Conservation (phyloP, 2,113 vertebrate species). For the Manacus vitellinus region DNA sequence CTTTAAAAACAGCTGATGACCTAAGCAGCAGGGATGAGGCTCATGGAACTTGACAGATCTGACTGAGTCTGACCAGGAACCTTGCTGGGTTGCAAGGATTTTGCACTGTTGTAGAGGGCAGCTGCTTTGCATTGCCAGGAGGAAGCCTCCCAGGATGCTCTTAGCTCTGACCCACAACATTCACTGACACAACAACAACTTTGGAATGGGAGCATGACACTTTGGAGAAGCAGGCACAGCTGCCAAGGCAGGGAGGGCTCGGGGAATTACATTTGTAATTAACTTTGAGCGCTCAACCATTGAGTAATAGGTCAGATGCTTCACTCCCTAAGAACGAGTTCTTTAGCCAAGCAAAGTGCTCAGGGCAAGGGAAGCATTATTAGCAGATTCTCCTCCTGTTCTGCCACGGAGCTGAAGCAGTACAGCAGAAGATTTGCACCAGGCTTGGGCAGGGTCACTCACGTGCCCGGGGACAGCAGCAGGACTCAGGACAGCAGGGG, state of each 20-base stretch:
- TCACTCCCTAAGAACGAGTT: background rate
- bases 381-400: slow-evolving; percentile 15
- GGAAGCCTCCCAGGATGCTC: background rate
- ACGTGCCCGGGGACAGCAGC: slow-evolving; percentile 96
- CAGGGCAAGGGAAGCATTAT: background rate
- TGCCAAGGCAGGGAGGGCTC: background rate
- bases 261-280: slow-evolving; percentile 35
- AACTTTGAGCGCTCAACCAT: slow-evolving; percentile 46
- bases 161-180: background rate
- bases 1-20: slow-evolving; percentile 17
- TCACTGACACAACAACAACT: background rate
- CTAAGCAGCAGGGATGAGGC: background rate
- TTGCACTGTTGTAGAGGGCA: background rate
- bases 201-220: background rate
- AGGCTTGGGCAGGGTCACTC: slow-evolving; percentile 68
- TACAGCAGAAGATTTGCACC: background rate
- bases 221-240: background rate
- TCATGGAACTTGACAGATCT: slow-evolving; percentile 21
- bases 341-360: background rate
- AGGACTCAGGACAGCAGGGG: slow-evolving; percentile 95
- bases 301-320: slow-evolving; percentile 39
- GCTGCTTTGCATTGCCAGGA: background rate
- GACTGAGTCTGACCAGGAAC: background rate
- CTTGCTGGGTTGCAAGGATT: slow-evolving; percentile 7
- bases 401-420: background rate